These are phyloP conservation scores for Brenthis hecate DNA, from an alignment of 2,888 invertebrate species.

Conservation along the genomic window DNA sequence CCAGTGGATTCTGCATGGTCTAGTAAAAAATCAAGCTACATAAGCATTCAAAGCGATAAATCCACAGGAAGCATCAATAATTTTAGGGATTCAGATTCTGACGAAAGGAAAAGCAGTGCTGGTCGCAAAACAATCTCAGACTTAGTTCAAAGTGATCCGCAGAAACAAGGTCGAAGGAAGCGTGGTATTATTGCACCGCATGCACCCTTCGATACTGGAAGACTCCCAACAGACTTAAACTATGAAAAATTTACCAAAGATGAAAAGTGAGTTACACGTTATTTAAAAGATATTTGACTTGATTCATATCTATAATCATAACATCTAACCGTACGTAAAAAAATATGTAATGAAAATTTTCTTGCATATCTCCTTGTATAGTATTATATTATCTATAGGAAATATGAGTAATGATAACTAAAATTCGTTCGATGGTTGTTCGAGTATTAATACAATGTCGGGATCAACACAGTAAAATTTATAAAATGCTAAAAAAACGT, in stretches of 20 bases:
- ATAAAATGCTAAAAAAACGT: too few relatives aligned
- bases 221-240: conserved; percentile 66
- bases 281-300: background rate
- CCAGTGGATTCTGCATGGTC: conserved; percentile 49
- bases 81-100: conserved; percentile 58
- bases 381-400: too few relatives aligned
- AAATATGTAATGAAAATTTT: too few relatives aligned
- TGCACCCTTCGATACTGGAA: conserved; percentile 66
- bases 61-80: conserved; percentile 47
- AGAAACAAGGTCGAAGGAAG: conserved; percentile 57
- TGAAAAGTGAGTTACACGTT: conserved; percentile 67
- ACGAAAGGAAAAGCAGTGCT: conserved; percentile 58
- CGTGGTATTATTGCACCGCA: conserved; percentile 81
- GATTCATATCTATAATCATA: background rate
- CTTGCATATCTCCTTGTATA: too few relatives aligned
- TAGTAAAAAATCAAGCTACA: conserved; percentile 59
- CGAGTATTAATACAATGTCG: too few relatives aligned
- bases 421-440: too few relatives aligned
- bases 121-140: conserved; percentile 68
- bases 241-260: conserved; percentile 83
- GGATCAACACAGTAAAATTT: too few relatives aligned
- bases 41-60: conserved; percentile 60
- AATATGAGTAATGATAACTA: too few relatives aligned
- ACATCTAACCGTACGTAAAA: too few relatives aligned
- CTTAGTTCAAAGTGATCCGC: conserved; percentile 57